A percentile compares a stretch with the other conserved stretches of the same genome.
Evolutionary conservation across 2,797 vertebrate genomes (phyloP).

Genomic region (Sebastes steindachneri): DNA sequence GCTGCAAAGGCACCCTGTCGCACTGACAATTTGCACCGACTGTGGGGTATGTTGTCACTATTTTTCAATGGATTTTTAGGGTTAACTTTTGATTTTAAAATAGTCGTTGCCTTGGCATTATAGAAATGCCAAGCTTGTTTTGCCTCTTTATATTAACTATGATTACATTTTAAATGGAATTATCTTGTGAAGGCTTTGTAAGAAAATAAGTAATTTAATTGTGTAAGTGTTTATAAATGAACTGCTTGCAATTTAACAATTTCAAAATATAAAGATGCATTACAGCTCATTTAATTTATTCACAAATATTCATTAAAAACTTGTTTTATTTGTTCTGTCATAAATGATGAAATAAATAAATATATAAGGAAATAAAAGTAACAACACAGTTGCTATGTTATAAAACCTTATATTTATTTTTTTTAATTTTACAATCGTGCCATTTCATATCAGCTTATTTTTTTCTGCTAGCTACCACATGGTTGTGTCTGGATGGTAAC

Average conservation of each 20-base stretch:
- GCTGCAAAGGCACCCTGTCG: constrained; percentile 14
- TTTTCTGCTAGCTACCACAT: too few relatives aligned
- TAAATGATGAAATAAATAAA: background rate
- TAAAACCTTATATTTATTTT: background rate
- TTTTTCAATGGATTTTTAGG: background rate
- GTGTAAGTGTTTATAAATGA: background rate
- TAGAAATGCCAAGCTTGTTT: background rate
- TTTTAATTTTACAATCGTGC: background rate
- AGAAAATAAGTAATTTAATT: background rate
- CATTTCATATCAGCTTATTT: background rate
- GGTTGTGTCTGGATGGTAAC: too few relatives aligned
- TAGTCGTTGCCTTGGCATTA: rapidly evolving
- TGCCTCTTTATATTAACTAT: rapidly evolving
- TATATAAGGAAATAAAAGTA: background rate
- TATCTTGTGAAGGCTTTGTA: background rate
- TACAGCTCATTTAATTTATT: background rate
- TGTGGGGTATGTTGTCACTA: background rate
- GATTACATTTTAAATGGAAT: background rate
- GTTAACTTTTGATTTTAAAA: background rate
- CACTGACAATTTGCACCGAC: background rate
- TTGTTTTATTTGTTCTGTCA: too few relatives aligned
- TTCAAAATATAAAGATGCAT: background rate
- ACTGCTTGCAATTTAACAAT: background rate
- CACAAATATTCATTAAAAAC: background rate
- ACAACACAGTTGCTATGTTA: background rate